Evolutionary conservation across 2,113 vertebrate species (phyloP), one percentile per base, ranked within the genome.

Genomic region (Xenopus laevis): DNA sequence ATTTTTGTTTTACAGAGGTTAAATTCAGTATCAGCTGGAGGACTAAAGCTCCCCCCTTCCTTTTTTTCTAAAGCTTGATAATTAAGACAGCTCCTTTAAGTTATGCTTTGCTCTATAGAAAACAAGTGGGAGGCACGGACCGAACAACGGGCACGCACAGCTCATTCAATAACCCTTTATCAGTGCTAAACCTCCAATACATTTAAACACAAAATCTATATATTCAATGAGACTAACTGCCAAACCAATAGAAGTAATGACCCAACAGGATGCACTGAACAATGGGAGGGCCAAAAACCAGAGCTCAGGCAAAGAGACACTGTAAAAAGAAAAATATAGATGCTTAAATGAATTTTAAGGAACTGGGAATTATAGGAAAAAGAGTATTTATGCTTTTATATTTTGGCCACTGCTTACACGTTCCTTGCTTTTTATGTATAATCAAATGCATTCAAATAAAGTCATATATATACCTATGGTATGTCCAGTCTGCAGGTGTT

Each of bases 91-190:
- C 65, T 62, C 23, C n/a, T 68, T 68, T 59, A 59, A 60, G 47
- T 76, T 63, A 44, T 66, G 16, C 65, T 40, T 21, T 64, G 73
- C 66, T 69, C 47, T 63, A 47, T 62, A 64, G 66, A 77, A 77
- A 77, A 70, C 67, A 77, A 63, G 67, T 45, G 70, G 74, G 74
- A 70, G 66, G 74, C n/a, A 60, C 67, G 30, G 59, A 70, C 30
- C 59, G n/a, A 21, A 64, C 58, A 77, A 67, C 59, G 55, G 65
- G 66, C 67, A 62, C 70, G 69, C 74, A 77, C 74, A 64, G 47
- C 74, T 70, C 74, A 77, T 70, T 77, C 74, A 77, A 77, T 77
- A 77, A 77, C 59, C 74, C 74, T 77, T 77, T 77, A 77, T 77
- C 74, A 77, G 74, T 77, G 67, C 74, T 77, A 77, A 77, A 69